Conservation (phyloP, 2,888 invertebrate species). For the Tipula helvola region DNA sequence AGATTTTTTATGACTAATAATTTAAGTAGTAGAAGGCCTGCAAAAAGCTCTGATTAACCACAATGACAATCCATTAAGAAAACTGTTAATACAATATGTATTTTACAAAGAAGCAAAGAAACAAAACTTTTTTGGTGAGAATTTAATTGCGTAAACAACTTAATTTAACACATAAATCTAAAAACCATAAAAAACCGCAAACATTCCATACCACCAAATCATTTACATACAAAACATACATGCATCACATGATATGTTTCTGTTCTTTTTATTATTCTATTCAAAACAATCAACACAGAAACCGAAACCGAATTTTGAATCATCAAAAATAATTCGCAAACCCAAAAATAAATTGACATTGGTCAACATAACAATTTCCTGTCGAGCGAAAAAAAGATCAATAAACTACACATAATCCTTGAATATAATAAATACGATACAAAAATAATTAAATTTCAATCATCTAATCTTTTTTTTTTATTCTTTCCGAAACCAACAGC, state of each 20-base stretch:
- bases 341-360: not conserved
- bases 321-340: not conserved
- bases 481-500: not conserved
- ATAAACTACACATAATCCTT: not conserved
- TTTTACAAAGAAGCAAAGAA: too few relatives aligned
- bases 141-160: not conserved
- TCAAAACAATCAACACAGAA: not conserved
- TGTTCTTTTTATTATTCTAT: not conserved
- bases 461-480: not conserved
- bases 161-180: not conserved
- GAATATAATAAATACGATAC: not conserved
- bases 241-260: not conserved
- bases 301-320: not conserved
- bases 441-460: not conserved
- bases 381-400: not conserved
- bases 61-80: too few relatives aligned
- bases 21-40: too few relatives aligned
- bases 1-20: too few relatives aligned
- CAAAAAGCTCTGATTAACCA: too few relatives aligned
- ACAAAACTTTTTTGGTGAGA: not conserved
- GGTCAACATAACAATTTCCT: slow-evolving; percentile 4
- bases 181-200: not conserved
- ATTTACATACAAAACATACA: not conserved
- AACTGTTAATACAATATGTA: too few relatives aligned
- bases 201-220: not conserved